Base-by-base conservation (phyloP, 2,797 vertebrate genomes). In the Mus minutoides region DNA sequence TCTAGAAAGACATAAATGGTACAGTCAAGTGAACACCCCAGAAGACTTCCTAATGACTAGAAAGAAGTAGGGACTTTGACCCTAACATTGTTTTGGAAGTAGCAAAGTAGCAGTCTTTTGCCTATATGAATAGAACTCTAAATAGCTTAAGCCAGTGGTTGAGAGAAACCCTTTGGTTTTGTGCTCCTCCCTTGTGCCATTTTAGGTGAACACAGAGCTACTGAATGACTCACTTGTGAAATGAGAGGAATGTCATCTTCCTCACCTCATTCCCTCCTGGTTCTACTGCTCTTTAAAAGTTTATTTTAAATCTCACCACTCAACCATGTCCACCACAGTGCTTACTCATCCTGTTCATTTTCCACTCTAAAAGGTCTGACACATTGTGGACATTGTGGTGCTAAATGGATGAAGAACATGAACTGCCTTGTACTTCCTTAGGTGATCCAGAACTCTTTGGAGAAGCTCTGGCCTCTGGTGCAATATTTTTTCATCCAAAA, bases 391-490 rank as follows among this genome's bases (percentile, higher is more conserved):
- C 90, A 89, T 80, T 71, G 80, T 95, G 84, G 56, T 92, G 75
- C 82, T 87, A 54, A 75, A 91, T 49, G 82, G 60, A n/a, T 13
- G 24, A 21, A 93, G 92, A 96, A 31, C 3, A 0, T 54, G 87
- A 97, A 46, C 83, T n/a, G 75, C 94, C 97, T 93, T 83, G 14
- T 94, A 76, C 91, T 96, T 96, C 69, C 91, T 71, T 43, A 75
- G 94, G 94, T 96, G 96, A 97, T 97, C 96, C 92, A 96, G 95
- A 97, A 95, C 91, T 96, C 92, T 89, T 92, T 26, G 96, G 91
- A 96, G 96, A 98, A 98, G 98, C 97, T 97, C 95, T 98, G 97
- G 97, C 98, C 98, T 97, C 97, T 98, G 98, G 97, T 94, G 95
- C 56, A 96, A 77, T 98, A 91, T 84, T 98, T 98, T 95, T 98